A percentile compares a stretch with the other conserved stretches of the same genome.
These are phyloP conservation scores for Delphinus delphis DNA, from an alignment of 2,113 vertebrate species.

Conservation along the genomic window DNA sequence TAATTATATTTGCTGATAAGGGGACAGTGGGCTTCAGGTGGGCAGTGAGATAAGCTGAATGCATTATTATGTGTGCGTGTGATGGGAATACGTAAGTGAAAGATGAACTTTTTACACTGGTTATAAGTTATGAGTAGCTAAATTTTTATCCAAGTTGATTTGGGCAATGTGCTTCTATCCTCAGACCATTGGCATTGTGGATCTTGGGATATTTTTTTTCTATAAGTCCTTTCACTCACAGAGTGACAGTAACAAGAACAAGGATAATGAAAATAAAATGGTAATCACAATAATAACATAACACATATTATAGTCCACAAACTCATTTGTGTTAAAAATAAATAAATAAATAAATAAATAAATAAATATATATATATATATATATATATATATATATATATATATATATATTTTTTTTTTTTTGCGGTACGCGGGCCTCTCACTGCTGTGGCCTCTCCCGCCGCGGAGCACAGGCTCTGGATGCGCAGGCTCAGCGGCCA, in stretches of 20 bases:
- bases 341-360: too few species aligned
- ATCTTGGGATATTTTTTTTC: background rate
- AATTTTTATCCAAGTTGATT: background rate
- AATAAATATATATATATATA: too few species aligned
- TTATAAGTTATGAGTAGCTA: background rate
- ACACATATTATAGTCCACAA: background rate
- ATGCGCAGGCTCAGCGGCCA: too few species aligned
- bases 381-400: too few species aligned
- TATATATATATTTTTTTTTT: too few species aligned
- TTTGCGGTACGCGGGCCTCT: too few species aligned
- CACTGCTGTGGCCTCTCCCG: too few species aligned
- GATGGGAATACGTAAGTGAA: constrained; percentile 13
- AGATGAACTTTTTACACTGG: background rate
- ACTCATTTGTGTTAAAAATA: background rate
- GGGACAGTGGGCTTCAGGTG: constrained; percentile 15
- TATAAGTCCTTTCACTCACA: background rate
- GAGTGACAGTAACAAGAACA: background rate
- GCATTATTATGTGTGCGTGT: background rate
- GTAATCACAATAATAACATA: background rate
- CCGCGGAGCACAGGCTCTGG: too few species aligned
- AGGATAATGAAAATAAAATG: background rate
- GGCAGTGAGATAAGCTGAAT: constrained; percentile 32
- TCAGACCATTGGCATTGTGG: background rate
- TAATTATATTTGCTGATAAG: constrained; percentile 49
- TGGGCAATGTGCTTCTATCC: background rate